Conservation (phyloP, 2,797 vertebrate species). For the Melanotaenia maccullochi region DNA sequence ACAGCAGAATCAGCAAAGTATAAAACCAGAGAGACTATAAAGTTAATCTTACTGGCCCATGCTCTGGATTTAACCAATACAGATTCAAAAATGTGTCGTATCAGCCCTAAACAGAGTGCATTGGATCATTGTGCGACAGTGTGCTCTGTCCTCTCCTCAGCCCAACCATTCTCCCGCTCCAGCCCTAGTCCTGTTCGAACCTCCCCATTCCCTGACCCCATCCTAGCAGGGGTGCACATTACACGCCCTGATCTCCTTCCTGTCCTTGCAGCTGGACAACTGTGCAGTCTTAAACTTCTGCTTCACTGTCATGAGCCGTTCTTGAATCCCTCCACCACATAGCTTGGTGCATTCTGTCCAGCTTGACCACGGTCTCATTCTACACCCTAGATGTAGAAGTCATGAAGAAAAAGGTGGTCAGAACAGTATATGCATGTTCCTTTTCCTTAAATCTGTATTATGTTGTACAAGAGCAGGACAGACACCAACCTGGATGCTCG, state of each 20-base stretch:
- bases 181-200: conserved; percentile 4
- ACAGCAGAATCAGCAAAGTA: conserved; percentile 60
- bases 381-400: conserved; percentile 84
- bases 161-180: conserved; percentile 28
- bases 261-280: conserved; percentile 97
- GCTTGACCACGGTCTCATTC: conserved; percentile 95
- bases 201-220: conserved; percentile 25
- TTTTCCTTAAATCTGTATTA: neutral
- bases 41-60: conserved; percentile 60
- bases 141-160: conserved; percentile 46
- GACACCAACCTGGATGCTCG: conserved; percentile 88
- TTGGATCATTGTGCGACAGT: conserved; percentile 71
- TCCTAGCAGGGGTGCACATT: conserved; percentile 96
- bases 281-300: conserved; percentile 93
- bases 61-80: conserved; percentile 65
- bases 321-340: conserved; percentile 96
- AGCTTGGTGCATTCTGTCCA: conserved; percentile 96
- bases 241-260: conserved; percentile 97
- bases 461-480: fast-evolving
- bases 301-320: conserved; percentile 95
- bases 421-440: neutral
- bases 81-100: conserved; percentile 67
- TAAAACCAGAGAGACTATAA: conserved; percentile 61
- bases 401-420: neutral
- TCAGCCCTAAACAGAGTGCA: conserved; percentile 78